These are phyloP conservation scores for Aegotheles bennettii DNA, from an alignment of 2,113 vertebrate species.

Conservation along the genomic window DNA sequence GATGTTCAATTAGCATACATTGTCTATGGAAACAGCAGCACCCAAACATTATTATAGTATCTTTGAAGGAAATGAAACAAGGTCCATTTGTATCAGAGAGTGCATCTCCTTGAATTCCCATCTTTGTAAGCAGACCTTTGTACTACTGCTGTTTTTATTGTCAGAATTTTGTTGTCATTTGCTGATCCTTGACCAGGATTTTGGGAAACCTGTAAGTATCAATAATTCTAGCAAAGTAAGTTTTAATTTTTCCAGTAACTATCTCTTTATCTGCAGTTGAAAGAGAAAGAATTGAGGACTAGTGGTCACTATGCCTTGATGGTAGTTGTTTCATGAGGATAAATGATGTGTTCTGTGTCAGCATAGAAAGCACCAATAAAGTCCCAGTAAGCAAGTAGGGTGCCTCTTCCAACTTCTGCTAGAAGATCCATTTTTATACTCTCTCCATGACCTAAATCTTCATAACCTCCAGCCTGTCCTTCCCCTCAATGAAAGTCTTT, in stretches of 20 bases:
- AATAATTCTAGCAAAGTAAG: background rate
- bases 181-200: background rate
- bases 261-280: background rate
- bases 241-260: background rate
- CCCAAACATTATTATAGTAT: background rate
- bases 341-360: slow-evolving; percentile 2
- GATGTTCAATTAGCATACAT: background rate
- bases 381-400: background rate
- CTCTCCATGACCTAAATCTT: slow-evolving; percentile 7
- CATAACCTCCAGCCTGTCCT: background rate
- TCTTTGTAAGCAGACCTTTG: background rate
- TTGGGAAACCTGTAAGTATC: background rate
- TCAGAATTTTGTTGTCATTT: background rate
- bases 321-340: slow-evolving; percentile 14
- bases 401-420: background rate
- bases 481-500: background rate
- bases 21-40: background rate
- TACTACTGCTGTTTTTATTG: background rate
- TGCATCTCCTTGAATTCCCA: background rate
- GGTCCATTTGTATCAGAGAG: background rate
- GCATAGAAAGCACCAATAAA: background rate
- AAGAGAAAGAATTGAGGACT: background rate
- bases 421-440: background rate
- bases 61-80: background rate
- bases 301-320: background rate